Evolutionary conservation across 2,888 invertebrate genomes (phyloP).

Genomic region (Epinotia bilunana): DNA sequence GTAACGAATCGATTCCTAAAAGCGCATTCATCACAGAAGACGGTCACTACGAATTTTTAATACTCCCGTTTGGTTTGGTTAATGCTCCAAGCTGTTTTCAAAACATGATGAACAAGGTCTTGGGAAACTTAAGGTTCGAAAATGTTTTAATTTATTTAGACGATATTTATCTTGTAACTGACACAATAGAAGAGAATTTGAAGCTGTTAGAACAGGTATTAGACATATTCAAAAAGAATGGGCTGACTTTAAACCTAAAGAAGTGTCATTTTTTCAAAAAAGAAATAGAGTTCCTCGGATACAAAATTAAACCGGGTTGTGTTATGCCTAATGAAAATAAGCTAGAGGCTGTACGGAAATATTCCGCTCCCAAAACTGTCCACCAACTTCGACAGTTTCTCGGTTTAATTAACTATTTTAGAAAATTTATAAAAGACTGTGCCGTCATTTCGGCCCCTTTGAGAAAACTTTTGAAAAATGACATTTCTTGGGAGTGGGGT

Average conservation of each 20-base stretch:
- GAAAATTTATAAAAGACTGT: slow-evolving; percentile 56
- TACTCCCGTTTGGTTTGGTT: slow-evolving; percentile 47
- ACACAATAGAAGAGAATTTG: slow-evolving; percentile 45
- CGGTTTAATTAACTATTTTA: slow-evolving; percentile 53
- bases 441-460: slow-evolving; percentile 51
- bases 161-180: slow-evolving; percentile 36
- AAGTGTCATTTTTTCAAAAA: slow-evolving; percentile 51
- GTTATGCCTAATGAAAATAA: slow-evolving; percentile 49
- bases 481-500: slow-evolving; percentile 44
- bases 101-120: slow-evolving; percentile 42
- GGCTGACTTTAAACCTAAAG: slow-evolving; percentile 51
- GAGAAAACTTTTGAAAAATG: slow-evolving; percentile 51
- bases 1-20: slow-evolving; percentile 54
- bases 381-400: slow-evolving; percentile 51
- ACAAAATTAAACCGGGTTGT: slow-evolving; percentile 43
- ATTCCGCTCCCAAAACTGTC: slow-evolving; percentile 47
- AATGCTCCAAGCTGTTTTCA: slow-evolving; percentile 45
- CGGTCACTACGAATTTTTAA: slow-evolving; percentile 61
- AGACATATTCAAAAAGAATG: slow-evolving; percentile 45
- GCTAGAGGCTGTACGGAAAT: slow-evolving; percentile 47
- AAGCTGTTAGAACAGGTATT: slow-evolving; percentile 39
- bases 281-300: slow-evolving; percentile 50
- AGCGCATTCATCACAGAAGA: slow-evolving; percentile 63
- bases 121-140: slow-evolving; percentile 44
- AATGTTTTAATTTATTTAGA: slow-evolving; percentile 27